Percentiles rank a stretch among this genome's conserved stretches.
phyloP scores from a whole-genome alignment of 2,888 invertebrate genomes.

The Drosophila macrospina region DNA sequence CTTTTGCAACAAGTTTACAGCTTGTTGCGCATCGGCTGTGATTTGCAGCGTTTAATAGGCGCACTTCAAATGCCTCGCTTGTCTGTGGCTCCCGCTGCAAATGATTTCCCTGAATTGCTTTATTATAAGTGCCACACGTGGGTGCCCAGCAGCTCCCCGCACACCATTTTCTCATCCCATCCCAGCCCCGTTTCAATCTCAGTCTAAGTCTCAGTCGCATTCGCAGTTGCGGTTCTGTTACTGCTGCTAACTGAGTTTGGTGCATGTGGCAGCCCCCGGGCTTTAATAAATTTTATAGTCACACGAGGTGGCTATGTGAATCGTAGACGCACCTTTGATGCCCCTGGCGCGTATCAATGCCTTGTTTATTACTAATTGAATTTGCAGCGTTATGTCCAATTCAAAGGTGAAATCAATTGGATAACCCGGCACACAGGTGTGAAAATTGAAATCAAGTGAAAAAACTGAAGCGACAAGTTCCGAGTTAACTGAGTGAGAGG shows the following conservation, averaged over 20 bases:
- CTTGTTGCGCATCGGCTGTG: slow-evolving; percentile 75
- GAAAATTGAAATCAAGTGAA: slow-evolving; percentile 57
- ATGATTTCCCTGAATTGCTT: slow-evolving; percentile 79
- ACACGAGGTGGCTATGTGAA: slow-evolving; percentile 38
- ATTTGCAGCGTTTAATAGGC: slow-evolving; percentile 76
- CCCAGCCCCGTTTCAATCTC: neutral
- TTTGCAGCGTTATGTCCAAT: slow-evolving; percentile 52
- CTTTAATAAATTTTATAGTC: slow-evolving; percentile 80
- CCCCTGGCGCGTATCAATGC: slow-evolving; percentile 62
- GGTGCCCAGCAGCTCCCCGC: slow-evolving; percentile 34
- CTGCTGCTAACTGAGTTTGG: neutral
- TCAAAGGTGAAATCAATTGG: slow-evolving; percentile 64
- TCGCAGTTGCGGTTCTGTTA: slow-evolving; percentile 1
- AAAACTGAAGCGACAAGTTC: slow-evolving; percentile 58
- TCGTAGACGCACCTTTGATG: slow-evolving; percentile 21
- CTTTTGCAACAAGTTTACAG: slow-evolving; percentile 78
- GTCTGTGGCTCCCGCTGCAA: slow-evolving; percentile 53
- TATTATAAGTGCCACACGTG: slow-evolving; percentile 70
- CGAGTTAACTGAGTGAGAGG: neutral
- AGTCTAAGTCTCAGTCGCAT: neutral
- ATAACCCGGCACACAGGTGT: slow-evolving; percentile 59
- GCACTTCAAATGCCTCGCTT: slow-evolving; percentile 69
- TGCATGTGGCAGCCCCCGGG: slow-evolving; percentile 60
- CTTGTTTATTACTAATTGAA: slow-evolving; percentile 82
- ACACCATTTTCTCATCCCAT: too few species aligned